Evolutionary conservation across 2,888 invertebrate species (phyloP), one percentile per base, ranked within the genome.

Genomic region (Ormia ochracea): DNA sequence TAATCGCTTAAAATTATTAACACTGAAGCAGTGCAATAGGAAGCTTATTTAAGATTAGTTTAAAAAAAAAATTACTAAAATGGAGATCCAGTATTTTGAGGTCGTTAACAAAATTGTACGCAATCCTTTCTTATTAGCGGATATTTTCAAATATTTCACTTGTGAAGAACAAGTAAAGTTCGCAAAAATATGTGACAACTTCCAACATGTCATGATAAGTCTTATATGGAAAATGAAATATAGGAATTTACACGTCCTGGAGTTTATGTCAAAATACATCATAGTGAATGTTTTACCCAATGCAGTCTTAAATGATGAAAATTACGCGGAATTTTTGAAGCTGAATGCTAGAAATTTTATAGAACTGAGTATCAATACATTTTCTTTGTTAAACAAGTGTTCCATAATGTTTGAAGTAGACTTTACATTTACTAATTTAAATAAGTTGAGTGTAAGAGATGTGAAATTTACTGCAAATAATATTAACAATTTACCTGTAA

Each of bases 211-310:
- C 23, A 63, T 76, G 12, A 1, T 38, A 12, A 45, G 48, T 23
- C 26, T 28, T 26, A 63, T 69, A 4, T 76, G 76, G 76, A 54
- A 56, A 19, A 23, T 0, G 2, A 76, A 48, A 61, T 61, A 63
- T 23, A 54, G 48, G n/a, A 54, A 23, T 0, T 14, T 76, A 12
- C 28, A 63, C 21, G 19, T 76, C 2, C 19, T 76, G 31, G 54
- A 69, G 7, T 69, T 76, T n/a, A 41, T 54, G 38, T 38, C 76
- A 12, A 54, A 61, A 19, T 63, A 31, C 12, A n/a, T 76, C 0
- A 36, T 76, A 21, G 4, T 14, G 4, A 61, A 61, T 28, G 14
- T 52, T 0, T 4, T 63, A 17, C 76, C 76, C 21, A 45, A 76
- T 48, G 50, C 45, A 26, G 45, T 21, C 3, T 23, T 72, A 2